Conservation (phyloP, 2,797 vertebrate genomes). For the Holocentrus rufus region DNA sequence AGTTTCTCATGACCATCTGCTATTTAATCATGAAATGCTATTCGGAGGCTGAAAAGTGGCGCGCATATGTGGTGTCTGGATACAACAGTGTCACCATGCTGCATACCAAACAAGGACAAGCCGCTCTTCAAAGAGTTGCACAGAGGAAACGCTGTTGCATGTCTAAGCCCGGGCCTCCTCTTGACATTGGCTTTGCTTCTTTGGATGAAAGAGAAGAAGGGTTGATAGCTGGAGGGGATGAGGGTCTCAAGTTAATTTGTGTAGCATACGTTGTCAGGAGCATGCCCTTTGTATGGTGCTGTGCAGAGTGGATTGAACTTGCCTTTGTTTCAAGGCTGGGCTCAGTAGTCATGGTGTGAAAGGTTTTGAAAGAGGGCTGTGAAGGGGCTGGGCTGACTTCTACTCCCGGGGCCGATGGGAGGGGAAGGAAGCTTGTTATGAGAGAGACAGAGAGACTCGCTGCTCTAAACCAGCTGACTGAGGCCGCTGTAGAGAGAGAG, state of each 20-base stretch:
- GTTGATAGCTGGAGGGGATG: constrained; percentile 49
- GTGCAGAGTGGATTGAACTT: constrained; percentile 36
- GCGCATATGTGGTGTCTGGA: constrained; percentile 10
- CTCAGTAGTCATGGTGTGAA: constrained; percentile 41
- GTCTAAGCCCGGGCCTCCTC: constrained; percentile 37
- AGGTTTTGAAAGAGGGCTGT: constrained; percentile 44
- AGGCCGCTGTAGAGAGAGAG: constrained; percentile 47
- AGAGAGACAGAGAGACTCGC: constrained; percentile 23
- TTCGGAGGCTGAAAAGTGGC: constrained; percentile 39
- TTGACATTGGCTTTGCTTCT: constrained; percentile 50
- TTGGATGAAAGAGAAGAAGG: constrained; percentile 36
- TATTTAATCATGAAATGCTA: constrained; percentile 38
- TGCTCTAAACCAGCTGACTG: constrained; percentile 45
- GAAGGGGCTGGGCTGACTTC: constrained; percentile 47
- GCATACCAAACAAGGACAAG: constrained; percentile 56
- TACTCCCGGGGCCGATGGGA: constrained; percentile 41
- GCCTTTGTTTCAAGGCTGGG: constrained; percentile 30
- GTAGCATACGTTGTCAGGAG: constrained; percentile 17
- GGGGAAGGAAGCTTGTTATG: constrained; percentile 48
- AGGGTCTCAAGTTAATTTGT: constrained; percentile 53
- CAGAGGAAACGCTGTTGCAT: constrained; percentile 46
- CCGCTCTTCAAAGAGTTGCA: constrained; percentile 44
- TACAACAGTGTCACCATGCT: constrained; percentile 35
- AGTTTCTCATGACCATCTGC: constrained; percentile 39
- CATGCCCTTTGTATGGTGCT: constrained; percentile 23